Evolutionary conservation across 2,888 invertebrate genomes (phyloP).

Genomic region (Cryptocephalus moraei): DNA sequence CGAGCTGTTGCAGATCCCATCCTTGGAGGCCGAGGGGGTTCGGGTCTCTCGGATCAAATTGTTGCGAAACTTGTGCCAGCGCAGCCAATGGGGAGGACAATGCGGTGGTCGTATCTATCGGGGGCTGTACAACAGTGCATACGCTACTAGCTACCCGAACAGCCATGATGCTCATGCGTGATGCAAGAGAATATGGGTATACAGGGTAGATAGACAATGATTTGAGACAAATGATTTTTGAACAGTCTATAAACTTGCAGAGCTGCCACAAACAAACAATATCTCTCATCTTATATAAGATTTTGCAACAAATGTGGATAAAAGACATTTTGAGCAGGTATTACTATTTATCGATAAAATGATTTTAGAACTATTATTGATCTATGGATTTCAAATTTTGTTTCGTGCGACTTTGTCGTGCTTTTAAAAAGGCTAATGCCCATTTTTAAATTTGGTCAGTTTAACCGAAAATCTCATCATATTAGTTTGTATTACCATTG

Average conservation of each 20-base stretch:
- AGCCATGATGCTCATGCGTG: constrained; percentile 29
- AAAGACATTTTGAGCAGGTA: too few relatives aligned
- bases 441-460: too few relatives aligned
- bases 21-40: constrained; percentile 52
- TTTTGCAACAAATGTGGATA: too few relatives aligned
- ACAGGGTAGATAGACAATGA: background rate
- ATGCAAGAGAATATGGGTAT: constrained; percentile 21
- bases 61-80: constrained; percentile 38
- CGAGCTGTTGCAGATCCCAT: constrained; percentile 63
- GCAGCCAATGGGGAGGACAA: constrained; percentile 38
- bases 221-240: background rate
- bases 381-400: too few relatives aligned
- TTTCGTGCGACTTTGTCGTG: too few relatives aligned
- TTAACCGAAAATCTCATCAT: too few relatives aligned
- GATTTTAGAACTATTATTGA: too few relatives aligned
- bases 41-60: constrained; percentile 36
- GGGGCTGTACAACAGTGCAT: constrained; percentile 24
- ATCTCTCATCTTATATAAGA: too few relatives aligned
- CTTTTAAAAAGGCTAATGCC: too few relatives aligned
- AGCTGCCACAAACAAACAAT: too few relatives aligned
- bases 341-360: too few relatives aligned
- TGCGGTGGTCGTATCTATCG: constrained; percentile 33
- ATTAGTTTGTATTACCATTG: too few relatives aligned
- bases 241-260: background rate
- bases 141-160: constrained; percentile 28